These are phyloP conservation scores for Aphrocallistes beatrix DNA, from an alignment of 37 sponge, comb jelly and placozoan genomes.

Conservation along the genomic window DNA sequence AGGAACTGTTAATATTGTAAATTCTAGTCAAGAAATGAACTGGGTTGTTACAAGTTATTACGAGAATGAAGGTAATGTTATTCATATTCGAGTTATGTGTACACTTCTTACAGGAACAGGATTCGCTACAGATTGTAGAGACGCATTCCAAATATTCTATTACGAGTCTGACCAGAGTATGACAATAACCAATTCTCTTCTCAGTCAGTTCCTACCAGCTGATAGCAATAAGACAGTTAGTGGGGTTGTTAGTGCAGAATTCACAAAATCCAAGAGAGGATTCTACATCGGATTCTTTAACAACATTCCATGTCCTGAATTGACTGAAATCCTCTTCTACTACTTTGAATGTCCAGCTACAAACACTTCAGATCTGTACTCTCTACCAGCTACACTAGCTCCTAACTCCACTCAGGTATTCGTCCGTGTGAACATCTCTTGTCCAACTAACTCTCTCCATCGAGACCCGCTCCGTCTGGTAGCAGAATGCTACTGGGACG, in stretches of 20 bases:
- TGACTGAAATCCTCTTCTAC: conserved; percentile 4
- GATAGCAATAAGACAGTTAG: neutral
- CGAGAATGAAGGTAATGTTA: no score
- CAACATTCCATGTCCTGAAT: neutral
- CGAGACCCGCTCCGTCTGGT: neutral
- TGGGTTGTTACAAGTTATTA: no score
- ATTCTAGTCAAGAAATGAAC: no score
- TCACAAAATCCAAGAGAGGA: neutral
- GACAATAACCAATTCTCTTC: neutral
- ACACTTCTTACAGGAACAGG: neutral
- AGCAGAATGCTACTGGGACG: conserved; percentile 10
- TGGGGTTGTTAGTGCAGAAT: neutral
- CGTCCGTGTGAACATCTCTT: neutral
- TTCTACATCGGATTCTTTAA: neutral
- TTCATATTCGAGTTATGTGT: neutral
- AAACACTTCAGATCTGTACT: neutral
- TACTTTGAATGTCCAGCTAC: neutral
- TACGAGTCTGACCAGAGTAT: conserved; percentile 18
- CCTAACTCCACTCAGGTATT: neutral
- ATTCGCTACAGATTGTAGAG: neutral
- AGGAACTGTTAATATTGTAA: no score
- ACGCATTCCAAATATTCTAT: neutral
- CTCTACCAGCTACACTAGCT: neutral
- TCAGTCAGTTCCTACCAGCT: neutral
- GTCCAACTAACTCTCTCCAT: neutral